These are phyloP conservation scores for Cassiopea xamachana DNA, from an alignment of 30 jellyfish, hydroid and myxozoan genomes.

Conservation along the genomic window DNA sequence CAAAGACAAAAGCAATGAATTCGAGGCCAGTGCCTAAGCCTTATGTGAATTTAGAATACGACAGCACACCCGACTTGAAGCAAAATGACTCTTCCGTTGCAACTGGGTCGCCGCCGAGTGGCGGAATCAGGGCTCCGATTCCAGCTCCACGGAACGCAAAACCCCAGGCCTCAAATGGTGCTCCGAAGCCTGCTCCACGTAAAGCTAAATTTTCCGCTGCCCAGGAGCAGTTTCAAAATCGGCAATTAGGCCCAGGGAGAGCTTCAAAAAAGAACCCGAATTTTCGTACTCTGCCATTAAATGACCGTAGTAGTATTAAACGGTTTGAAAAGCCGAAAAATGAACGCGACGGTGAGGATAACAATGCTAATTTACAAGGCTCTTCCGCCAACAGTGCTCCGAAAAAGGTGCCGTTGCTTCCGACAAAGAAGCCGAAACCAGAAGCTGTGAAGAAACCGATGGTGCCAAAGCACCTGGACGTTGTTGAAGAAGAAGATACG, in stretches of 20 bases:
- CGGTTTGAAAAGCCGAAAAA: constrained; percentile 36
- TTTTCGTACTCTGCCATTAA: constrained; percentile 67
- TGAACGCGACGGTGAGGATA: neutral
- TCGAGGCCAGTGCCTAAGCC: constrained; percentile 7
- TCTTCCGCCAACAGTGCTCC: neutral
- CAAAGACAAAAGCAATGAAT: neutral
- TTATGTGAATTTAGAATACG: neutral
- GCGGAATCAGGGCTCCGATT: constrained; percentile 18
- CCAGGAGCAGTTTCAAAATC: constrained; percentile 30
- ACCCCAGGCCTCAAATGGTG: neutral
- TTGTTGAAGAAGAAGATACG: constrained; percentile 13
- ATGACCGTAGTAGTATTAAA: constrained; percentile 54
- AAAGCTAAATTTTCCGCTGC: constrained; percentile 19
- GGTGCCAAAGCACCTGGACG: neutral
- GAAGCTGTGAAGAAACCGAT: constrained; percentile 36
- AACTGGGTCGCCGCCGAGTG: neutral
- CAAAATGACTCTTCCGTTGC: neutral
- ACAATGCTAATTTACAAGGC: neutral
- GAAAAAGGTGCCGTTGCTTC: neutral
- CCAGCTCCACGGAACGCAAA: constrained; percentile 53
- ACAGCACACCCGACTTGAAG: neutral
- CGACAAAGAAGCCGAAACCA: constrained; percentile 14
- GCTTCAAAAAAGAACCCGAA: constrained; percentile 70
- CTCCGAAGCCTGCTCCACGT: constrained; percentile 67
- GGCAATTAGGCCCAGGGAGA: constrained; percentile 13